Conservation (phyloP, 2,888 invertebrate species). For the Penaeus monodon region DNA sequence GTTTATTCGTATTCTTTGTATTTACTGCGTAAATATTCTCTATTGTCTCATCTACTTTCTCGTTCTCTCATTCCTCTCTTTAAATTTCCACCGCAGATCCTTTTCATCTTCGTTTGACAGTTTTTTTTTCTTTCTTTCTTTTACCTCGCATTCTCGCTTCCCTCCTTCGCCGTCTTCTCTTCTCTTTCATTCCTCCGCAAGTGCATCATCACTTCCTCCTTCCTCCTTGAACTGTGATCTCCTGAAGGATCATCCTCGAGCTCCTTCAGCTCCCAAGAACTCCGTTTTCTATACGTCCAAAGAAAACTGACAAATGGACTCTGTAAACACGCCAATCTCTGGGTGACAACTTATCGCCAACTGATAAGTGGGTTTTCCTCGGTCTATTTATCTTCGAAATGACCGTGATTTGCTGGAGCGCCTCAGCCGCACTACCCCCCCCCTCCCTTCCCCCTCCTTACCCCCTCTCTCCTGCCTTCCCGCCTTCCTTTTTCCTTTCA, state of each 20-base stretch:
- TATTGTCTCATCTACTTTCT: background rate
- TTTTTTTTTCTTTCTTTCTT: background rate
- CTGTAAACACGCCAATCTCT: too few species aligned
- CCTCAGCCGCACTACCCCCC: background rate
- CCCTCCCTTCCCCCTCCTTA: background rate
- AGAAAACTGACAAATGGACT: too few species aligned
- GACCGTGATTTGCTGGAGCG: too few species aligned
- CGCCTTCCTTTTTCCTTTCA: background rate
- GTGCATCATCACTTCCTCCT: background rate
- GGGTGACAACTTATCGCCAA: too few species aligned
- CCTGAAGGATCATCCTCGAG: background rate
- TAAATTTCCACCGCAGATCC: too few species aligned
- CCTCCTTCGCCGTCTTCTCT: background rate
- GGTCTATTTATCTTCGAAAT: too few species aligned
- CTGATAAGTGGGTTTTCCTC: too few species aligned
- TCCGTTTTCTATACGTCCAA: too few species aligned
- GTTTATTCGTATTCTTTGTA: background rate
- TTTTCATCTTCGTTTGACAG: too few species aligned
- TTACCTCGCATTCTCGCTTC: background rate
- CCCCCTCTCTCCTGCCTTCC: too few species aligned
- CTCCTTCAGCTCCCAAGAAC: background rate
- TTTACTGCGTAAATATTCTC: background rate
- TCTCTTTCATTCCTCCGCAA: background rate
- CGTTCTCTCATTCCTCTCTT: background rate
- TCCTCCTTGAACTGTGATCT: background rate